Evolutionary conservation across 2,113 vertebrate species (phyloP), one percentile per base, ranked within the genome.

Genomic region (Carassius auratus): DNA sequence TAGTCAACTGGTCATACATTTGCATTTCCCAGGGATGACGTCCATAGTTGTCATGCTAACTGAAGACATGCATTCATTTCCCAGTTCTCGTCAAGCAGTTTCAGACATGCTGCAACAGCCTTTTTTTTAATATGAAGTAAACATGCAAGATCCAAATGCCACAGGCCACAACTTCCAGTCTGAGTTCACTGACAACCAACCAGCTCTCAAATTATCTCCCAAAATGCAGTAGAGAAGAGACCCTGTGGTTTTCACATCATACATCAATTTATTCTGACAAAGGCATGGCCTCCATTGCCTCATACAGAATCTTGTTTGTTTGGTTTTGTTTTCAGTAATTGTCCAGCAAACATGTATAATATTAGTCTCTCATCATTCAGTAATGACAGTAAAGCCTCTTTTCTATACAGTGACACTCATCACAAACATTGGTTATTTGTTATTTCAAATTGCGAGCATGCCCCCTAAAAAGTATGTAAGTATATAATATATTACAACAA

Each of bases 121-220:
- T 83, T 19, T 76, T n/a, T n/a, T 85, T n/a, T 50, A 59, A 33
- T 68, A 6, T 61, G 36, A 83, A 71, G 81, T 71, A 57, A 52
- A 48, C 88, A 89, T 88, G 89, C 89, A 81, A 78, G 68, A 79
- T 77, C 62, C 85, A 88, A 77, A 76, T 23, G 84, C 55, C 55
- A 73, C 77, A 30, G 66, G 55, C 38, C 66, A 50, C 82, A 62
- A 62, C 52, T 23, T 73, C 38, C 84, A 62, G 86, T 86, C 85
- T 76, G 80, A 91, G 91, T 87, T 82, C 69, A 42, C 68, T 90
- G 81, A 89, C 76, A 45, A 83, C 84, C 59, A 81, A 83, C 84
- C 62, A 82, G 88, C 88, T 87, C 90, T 90, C 90, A 87, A 80
- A 90, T 57, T 87, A 85, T 71, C 74, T 61, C 84, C 64, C 86